phyloP scores from a whole-genome alignment of 1,140 invertebrate genomes.

The Adelges cooleyi region DNA sequence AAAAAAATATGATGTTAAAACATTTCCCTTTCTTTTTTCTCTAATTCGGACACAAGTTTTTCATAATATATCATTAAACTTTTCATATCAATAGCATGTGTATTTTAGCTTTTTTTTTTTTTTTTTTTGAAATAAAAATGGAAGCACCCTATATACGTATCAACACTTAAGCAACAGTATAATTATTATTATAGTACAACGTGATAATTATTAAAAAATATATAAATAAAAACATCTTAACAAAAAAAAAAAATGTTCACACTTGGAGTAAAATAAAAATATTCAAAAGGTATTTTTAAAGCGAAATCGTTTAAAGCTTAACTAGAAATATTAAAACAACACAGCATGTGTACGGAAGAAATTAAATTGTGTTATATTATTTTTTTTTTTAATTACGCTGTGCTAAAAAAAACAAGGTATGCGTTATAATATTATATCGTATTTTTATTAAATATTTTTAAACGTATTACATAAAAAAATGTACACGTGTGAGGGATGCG shows the following conservation, averaged over 20 bases:
- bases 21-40: neutral
- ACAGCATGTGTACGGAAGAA: no score
- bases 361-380: no score
- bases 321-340: no score
- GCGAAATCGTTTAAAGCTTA: neutral
- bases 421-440: no score
- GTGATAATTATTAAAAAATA: slow-evolving; percentile 14
- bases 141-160: slow-evolving; percentile 24
- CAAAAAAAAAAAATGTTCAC: slow-evolving; percentile 11
- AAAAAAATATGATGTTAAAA: slow-evolving; percentile 8
- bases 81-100: neutral
- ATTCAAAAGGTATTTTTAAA: neutral
- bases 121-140: slow-evolving; percentile 22
- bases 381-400: no score
- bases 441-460: no score
- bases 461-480: no score
- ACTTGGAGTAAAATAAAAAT: slow-evolving; percentile 16
- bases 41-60: slow-evolving; percentile 27
- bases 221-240: neutral
- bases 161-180: slow-evolving; percentile 23
- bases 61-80: neutral
- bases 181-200: slow-evolving; percentile 21
- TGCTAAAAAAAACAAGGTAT: no score
- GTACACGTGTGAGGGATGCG: no score
- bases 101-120: slow-evolving; percentile 9